These are phyloP conservation scores for Ceyx margarethae DNA, from an alignment of 2,113 vertebrate genomes.

Conservation along the genomic window DNA sequence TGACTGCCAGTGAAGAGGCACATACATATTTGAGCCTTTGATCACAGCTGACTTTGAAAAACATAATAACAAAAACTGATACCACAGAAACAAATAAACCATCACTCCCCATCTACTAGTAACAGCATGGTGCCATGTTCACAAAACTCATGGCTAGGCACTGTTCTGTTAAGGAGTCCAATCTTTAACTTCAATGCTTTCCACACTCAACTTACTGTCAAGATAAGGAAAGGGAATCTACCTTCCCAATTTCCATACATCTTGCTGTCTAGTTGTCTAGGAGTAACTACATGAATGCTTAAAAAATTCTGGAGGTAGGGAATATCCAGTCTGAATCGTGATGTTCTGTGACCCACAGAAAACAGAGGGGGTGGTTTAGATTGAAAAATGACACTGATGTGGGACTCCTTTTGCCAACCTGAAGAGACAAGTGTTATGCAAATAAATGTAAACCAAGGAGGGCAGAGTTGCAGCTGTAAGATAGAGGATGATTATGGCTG, in stretches of 20 bases:
- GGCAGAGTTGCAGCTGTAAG: neutral
- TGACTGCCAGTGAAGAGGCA: slow-evolving; percentile 1
- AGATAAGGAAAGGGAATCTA: neutral
- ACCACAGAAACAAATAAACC: neutral
- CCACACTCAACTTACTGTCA: neutral
- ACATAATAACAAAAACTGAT: neutral
- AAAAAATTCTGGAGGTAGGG: neutral
- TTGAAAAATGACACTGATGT: neutral
- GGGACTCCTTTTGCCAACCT: neutral
- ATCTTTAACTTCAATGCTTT: neutral
- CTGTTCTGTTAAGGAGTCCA: neutral
- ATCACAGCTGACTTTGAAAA: neutral
- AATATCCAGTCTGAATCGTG: neutral
- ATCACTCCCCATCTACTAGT: neutral
- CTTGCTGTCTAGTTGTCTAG: neutral
- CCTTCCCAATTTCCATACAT: fast-evolving
- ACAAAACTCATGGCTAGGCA: neutral
- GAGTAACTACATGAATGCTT: neutral
- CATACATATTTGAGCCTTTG: neutral
- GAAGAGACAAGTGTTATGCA: neutral
- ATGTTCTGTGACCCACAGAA: neutral
- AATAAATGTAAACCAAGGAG: neutral
- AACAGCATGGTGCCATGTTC: neutral
- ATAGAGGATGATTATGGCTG: neutral
- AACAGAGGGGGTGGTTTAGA: neutral